A percentile compares a stretch with the other conserved stretches of the same genome.
These are phyloP conservation scores for Callithrix jacchus DNA, from an alignment of 2,113 vertebrate species.

Conservation along the genomic window DNA sequence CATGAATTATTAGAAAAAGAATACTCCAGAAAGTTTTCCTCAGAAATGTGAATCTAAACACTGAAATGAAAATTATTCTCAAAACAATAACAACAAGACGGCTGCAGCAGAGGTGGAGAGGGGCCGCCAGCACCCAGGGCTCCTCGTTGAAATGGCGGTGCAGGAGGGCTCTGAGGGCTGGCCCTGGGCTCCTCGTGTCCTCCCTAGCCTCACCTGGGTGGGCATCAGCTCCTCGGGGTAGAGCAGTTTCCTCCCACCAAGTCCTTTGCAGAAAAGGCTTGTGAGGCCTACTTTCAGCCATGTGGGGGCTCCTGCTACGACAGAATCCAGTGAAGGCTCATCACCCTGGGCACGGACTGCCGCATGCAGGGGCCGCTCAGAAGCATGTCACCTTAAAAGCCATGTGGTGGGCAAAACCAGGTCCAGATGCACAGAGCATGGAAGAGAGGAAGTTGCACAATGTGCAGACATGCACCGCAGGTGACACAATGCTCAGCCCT, in stretches of 20 bases:
- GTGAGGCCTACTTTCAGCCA: background rate
- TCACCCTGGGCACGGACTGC: background rate
- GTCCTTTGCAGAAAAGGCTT: background rate
- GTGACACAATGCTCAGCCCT: background rate
- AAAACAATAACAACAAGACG: background rate
- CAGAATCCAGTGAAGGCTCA: background rate
- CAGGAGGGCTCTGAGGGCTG: background rate
- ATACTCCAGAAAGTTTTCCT: background rate
- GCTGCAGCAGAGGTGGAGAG: background rate
- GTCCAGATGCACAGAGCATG: background rate
- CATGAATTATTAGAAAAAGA: background rate
- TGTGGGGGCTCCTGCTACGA: background rate
- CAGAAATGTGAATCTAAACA: background rate
- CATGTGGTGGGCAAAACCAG: background rate
- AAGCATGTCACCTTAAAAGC: background rate
- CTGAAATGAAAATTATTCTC: background rate
- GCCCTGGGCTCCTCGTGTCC: background rate
- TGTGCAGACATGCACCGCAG: background rate
- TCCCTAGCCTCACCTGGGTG: background rate
- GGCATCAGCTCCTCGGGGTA: background rate
- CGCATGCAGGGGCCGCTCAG: background rate
- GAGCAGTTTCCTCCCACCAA: background rate
- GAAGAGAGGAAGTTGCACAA: background rate
- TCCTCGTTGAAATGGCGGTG: background rate
- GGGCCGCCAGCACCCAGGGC: background rate